Conservation (phyloP, 2,797 vertebrate genomes). For the Peromyscus eremicus region DNA sequence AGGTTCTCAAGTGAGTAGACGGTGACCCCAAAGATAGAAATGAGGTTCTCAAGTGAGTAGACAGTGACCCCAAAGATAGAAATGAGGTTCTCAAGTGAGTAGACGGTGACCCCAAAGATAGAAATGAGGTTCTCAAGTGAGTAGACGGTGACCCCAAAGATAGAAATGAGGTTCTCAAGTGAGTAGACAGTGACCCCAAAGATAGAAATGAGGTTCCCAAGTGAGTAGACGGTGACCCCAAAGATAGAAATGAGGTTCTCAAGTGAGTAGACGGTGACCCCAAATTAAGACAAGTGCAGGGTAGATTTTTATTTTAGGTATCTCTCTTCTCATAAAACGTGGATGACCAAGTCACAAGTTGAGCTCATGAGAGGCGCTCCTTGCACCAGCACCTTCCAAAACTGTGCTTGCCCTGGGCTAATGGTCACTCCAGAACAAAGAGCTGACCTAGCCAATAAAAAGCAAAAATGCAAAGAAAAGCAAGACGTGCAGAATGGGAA, state of each 20-base stretch:
- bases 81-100: neutral
- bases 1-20: neutral
- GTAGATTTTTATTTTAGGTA: neutral
- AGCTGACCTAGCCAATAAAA: neutral
- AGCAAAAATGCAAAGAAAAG: neutral
- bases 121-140: neutral
- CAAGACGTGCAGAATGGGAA: neutral
- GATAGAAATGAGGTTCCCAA: neutral
- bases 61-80: neutral
- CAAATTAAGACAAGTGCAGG: neutral
- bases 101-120: neutral
- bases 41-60: neutral
- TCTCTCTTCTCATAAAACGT: neutral
- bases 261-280: neutral
- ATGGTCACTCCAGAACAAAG: neutral
- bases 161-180: neutral
- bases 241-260: neutral
- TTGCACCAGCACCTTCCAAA: neutral
- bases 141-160: neutral
- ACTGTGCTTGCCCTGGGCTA: neutral
- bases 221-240: neutral
- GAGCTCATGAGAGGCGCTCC: neutral
- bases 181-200: neutral
- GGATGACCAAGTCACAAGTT: neutral
- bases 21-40: neutral